Evolutionary conservation across 2,888 invertebrate genomes (phyloP).

Genomic region (Hemithea aestivaria): DNA sequence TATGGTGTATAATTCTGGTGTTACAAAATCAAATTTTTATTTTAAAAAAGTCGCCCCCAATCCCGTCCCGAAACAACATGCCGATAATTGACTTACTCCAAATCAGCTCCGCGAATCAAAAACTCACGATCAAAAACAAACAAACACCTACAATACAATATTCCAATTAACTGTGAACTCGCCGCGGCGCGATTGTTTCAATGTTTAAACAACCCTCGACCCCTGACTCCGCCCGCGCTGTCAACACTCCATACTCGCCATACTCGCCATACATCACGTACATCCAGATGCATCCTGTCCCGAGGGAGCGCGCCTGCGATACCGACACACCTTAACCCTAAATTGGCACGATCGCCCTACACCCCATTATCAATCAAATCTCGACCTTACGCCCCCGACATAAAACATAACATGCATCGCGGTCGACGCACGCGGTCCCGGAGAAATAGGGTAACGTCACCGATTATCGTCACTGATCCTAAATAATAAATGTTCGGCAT

Average conservation of each 20-base stretch:
- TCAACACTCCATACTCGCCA: too few relatives aligned
- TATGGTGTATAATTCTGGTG: neutral
- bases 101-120: conserved; percentile 24
- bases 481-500: conserved; percentile 57
- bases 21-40: conserved; percentile 7
- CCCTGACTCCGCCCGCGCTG: neutral
- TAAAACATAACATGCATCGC: conserved; percentile 6
- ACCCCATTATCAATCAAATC: conserved; percentile 9
- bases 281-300: conserved; percentile 21
- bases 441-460: conserved; percentile 51
- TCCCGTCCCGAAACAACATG: conserved; percentile 16
- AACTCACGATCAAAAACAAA: conserved; percentile 24
- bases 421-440: conserved; percentile 14
- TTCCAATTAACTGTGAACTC: conserved; percentile 22
- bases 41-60: conserved; percentile 10
- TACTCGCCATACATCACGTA: conserved; percentile 15
- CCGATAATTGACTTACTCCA: conserved; percentile 22
- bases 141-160: conserved; percentile 24
- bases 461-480: conserved; percentile 59
- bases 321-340: conserved; percentile 27
- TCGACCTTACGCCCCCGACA: neutral
- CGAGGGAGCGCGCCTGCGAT: conserved; percentile 9
- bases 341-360: conserved; percentile 10
- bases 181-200: conserved; percentile 21
- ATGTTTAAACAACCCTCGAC: conserved; percentile 10